Evolutionary conservation across 2,888 invertebrate genomes (phyloP).

Genomic region (Protophormia terraenovae): DNA sequence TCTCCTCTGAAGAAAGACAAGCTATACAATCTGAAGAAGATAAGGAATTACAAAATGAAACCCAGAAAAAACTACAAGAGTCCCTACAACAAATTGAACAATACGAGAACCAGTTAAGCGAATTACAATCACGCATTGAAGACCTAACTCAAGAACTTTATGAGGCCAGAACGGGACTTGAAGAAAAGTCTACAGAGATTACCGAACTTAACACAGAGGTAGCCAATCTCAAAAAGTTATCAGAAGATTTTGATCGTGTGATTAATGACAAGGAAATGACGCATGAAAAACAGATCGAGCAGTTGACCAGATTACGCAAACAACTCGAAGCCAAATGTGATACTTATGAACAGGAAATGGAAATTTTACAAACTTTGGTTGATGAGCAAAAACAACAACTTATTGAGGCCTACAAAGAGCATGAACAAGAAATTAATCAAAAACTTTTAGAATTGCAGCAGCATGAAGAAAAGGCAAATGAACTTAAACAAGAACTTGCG

Average conservation of each 20-base stretch:
- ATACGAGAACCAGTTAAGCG: slow-evolving; percentile 73
- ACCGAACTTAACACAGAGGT: slow-evolving; percentile 81
- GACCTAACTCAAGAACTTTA: slow-evolving; percentile 82
- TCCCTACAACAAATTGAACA: slow-evolving; percentile 45
- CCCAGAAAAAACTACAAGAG: slow-evolving; percentile 28
- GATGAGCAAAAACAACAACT: slow-evolving; percentile 81
- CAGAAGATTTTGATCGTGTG: slow-evolving; percentile 74
- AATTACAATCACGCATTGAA: slow-evolving; percentile 81
- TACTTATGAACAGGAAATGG: slow-evolving; percentile 77
- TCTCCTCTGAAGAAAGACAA: slow-evolving; percentile 42
- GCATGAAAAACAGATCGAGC: slow-evolving; percentile 77
- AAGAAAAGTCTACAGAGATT: slow-evolving; percentile 82
- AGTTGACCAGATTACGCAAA: slow-evolving; percentile 74
- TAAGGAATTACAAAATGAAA: background rate
- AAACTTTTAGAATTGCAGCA: slow-evolving; percentile 73
- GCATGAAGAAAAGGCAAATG: slow-evolving; percentile 79
- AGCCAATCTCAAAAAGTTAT: slow-evolving; percentile 70
- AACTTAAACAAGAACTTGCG: slow-evolving; percentile 81
- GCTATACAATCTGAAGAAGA: slow-evolving; percentile 59
- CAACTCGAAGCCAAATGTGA: slow-evolving; percentile 75
- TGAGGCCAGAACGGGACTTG: slow-evolving; percentile 81
- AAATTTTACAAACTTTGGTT: slow-evolving; percentile 78
- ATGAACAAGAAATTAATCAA: slow-evolving; percentile 75
- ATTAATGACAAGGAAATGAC: slow-evolving; percentile 75
- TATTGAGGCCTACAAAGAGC: slow-evolving; percentile 78